These are phyloP conservation scores for Clitarchus hookeri DNA, from an alignment of 2,888 invertebrate genomes.

Conservation along the genomic window DNA sequence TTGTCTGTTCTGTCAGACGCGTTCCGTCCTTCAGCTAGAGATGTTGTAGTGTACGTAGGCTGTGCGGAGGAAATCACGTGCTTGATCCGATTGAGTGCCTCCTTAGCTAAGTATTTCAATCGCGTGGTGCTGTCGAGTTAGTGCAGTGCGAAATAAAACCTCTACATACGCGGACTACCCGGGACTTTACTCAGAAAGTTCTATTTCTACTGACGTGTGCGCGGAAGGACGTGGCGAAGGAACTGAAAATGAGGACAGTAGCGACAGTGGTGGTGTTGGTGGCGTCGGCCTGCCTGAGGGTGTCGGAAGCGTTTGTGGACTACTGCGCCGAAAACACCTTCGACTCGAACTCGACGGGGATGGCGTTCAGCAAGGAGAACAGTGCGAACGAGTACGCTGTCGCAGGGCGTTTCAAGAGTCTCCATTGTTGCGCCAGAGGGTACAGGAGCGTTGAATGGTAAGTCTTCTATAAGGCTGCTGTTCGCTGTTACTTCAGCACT, in stretches of 20 bases:
- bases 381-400: conserved; percentile 70
- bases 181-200: neutral
- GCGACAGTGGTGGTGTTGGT: neutral
- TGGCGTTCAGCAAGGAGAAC: conserved; percentile 77
- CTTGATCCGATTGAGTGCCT: neutral
- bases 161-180: no score
- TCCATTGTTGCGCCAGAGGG: conserved; percentile 77
- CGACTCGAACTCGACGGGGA: conserved; percentile 56
- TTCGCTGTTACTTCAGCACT: no score
- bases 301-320: conserved; percentile 53
- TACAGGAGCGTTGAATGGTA: conserved; percentile 81
- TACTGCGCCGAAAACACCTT: conserved; percentile 67
- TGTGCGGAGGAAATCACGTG: conserved; percentile 43
- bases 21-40: neutral
- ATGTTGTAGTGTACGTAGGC: conserved; percentile 42
- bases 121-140: neutral
- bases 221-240: neutral
- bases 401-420: conserved; percentile 71
- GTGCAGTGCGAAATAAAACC: no score
- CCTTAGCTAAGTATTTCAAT: neutral
- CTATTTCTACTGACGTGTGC: neutral
- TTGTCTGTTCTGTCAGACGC: neutral
- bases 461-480: conserved; percentile 53
- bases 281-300: conserved; percentile 41
- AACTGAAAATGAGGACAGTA: neutral